Evolutionary conservation across 2,113 vertebrate genomes (phyloP).

Genomic region (Hucho hucho): DNA sequence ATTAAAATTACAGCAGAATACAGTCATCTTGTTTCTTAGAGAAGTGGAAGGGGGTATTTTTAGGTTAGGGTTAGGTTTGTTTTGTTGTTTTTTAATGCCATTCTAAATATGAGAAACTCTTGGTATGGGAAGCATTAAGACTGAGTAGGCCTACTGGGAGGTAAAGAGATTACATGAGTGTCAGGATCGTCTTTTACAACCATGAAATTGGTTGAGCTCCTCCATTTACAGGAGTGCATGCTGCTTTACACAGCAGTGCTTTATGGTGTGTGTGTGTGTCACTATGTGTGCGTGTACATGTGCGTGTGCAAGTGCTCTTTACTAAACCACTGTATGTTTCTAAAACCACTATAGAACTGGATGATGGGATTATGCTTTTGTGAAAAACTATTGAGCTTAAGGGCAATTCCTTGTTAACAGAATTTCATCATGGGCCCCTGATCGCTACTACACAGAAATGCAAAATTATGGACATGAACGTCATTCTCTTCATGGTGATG

Average conservation of each 20-base stretch:
- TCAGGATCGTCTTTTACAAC: constrained; percentile 15
- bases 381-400: background rate
- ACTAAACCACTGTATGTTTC: background rate
- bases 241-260: background rate
- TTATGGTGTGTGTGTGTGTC: background rate
- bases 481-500: too few species aligned
- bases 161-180: constrained; percentile 24
- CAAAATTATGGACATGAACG: too few species aligned
- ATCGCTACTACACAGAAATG: too few species aligned
- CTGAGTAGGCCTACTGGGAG: constrained; percentile 12
- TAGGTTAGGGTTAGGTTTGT: too few species aligned
- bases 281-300: too few species aligned
- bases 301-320: background rate
- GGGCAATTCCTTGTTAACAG: too few species aligned
- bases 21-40: too few species aligned
- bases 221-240: constrained; percentile 15
- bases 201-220: constrained; percentile 20
- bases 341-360: constrained; percentile 6
- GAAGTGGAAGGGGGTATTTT: too few species aligned
- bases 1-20: too few species aligned
- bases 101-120: too few species aligned
- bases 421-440: too few species aligned
- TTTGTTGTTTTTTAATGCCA: too few species aligned
- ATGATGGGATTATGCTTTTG: background rate
- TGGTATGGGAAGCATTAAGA: background rate